phyloP scores from a whole-genome alignment of 2,888 invertebrate genomes.

The Drosophila mimetica region DNA sequence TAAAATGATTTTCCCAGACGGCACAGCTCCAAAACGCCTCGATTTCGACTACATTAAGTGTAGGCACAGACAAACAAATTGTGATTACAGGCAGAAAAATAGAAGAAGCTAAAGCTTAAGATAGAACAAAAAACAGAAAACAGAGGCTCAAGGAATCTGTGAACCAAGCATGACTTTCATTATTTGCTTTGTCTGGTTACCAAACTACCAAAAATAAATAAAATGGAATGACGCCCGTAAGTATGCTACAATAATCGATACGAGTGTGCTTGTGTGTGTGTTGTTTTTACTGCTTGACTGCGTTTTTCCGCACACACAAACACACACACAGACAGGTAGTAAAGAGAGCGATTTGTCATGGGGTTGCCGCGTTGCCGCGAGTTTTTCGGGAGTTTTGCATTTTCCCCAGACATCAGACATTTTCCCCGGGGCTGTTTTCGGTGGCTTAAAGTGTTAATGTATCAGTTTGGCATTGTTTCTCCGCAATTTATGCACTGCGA shows the following conservation, averaged over 20 bases:
- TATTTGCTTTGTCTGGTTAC: constrained; percentile 36
- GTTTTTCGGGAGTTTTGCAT: constrained; percentile 40
- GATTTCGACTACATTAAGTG: constrained; percentile 52
- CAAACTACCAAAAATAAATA: constrained; percentile 41
- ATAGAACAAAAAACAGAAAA: constrained; percentile 20
- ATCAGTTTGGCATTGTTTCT: constrained; percentile 46
- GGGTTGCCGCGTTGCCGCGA: constrained; percentile 48
- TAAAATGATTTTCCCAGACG: constrained; percentile 44
- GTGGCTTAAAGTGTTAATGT: constrained; percentile 60
- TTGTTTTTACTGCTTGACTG: constrained; percentile 58
- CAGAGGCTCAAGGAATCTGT: constrained; percentile 29
- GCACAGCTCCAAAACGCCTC: constrained; percentile 35
- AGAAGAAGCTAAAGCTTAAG: neutral
- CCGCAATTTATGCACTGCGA: constrained; percentile 56
- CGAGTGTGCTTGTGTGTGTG: constrained; percentile 31
- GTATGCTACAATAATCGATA: constrained; percentile 79
- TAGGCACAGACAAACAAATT: constrained; percentile 57
- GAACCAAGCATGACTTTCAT: constrained; percentile 57
- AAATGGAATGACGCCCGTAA: constrained; percentile 65
- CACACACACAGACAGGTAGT: constrained; percentile 22
- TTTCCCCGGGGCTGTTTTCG: constrained; percentile 23
- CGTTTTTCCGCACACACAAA: constrained; percentile 45
- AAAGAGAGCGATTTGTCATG: constrained; percentile 64
- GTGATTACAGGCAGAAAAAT: constrained; percentile 58
- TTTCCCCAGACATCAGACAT: constrained; percentile 39